Evolutionary conservation across 2,113 vertebrate species (phyloP).

Genomic region (Prunella himalayana): DNA sequence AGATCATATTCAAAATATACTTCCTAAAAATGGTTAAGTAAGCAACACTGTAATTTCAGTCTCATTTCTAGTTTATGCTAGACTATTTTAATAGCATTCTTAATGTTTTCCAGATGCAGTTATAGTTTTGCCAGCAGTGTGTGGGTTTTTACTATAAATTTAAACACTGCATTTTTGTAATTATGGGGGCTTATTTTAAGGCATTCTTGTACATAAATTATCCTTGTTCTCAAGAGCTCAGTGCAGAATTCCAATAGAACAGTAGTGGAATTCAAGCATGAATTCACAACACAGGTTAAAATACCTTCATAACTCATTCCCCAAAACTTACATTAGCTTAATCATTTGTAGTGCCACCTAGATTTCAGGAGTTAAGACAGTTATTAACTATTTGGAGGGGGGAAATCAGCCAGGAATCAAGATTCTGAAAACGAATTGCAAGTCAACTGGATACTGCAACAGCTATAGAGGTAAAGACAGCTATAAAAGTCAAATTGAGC

Average conservation of each 20-base stretch:
- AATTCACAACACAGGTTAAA: neutral
- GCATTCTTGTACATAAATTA: conserved; percentile 68
- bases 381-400: neutral
- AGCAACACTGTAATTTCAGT: conserved; percentile 52
- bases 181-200: conserved; percentile 83
- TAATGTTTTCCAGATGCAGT: conserved; percentile 85
- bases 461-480: fast-evolving
- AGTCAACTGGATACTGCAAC: neutral
- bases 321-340: neutral
- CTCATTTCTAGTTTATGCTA: conserved; percentile 21
- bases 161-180: conserved; percentile 90
- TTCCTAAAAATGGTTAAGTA: conserved; percentile 55
- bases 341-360: neutral
- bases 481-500: neutral
- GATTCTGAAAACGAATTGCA: neutral
- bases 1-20: neutral
- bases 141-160: conserved; percentile 91
- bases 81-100: conserved; percentile 74
- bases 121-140: conserved; percentile 78
- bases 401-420: neutral
- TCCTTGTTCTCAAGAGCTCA: conserved; percentile 28
- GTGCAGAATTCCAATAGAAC: conserved; percentile 34
- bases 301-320: neutral
- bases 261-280: conserved; percentile 26
- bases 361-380: neutral